A percentile compares a stretch with the other conserved stretches of the same genome.
Conservation (phyloP, 2,888 invertebrate species). For the Formica aserva region DNA sequence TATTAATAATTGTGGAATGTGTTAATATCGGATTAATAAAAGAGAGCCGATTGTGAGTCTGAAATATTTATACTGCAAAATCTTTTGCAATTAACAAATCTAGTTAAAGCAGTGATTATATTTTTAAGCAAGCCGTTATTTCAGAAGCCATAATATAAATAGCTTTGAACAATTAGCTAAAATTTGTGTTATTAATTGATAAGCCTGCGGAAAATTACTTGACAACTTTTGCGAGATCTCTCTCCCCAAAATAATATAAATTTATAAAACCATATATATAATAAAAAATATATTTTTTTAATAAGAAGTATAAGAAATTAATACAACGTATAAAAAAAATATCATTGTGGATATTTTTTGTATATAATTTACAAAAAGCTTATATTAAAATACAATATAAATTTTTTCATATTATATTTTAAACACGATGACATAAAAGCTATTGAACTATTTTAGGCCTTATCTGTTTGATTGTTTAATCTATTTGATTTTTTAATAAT, state of each 20-base stretch:
- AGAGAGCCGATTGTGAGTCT: not conserved
- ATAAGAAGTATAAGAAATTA: not conserved
- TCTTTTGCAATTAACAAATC: not conserved
- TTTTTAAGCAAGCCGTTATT: not conserved
- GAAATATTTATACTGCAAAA: not conserved
- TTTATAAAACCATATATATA: not conserved
- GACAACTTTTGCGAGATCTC: not conserved
- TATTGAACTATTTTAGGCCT: not conserved
- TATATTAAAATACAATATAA: no score
- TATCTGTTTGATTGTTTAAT: not conserved
- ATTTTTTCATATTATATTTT: no score
- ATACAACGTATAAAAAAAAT: not conserved
- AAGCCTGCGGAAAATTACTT: not conserved
- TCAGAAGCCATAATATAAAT: not conserved
- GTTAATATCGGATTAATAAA: not conserved
- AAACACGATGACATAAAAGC: not conserved
- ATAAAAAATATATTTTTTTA: not conserved
- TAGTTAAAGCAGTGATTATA: not conserved
- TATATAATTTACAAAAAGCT: no score
- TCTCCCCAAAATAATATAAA: not conserved
- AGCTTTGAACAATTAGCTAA: not conserved
- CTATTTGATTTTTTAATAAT: not conserved
- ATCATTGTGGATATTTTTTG: no score
- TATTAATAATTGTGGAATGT: not conserved
- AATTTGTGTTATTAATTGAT: not conserved